These are phyloP conservation scores for Cassiopea xamachana DNA, from an alignment of 30 jellyfish, hydroid and myxozoan species.

Conservation along the genomic window DNA sequence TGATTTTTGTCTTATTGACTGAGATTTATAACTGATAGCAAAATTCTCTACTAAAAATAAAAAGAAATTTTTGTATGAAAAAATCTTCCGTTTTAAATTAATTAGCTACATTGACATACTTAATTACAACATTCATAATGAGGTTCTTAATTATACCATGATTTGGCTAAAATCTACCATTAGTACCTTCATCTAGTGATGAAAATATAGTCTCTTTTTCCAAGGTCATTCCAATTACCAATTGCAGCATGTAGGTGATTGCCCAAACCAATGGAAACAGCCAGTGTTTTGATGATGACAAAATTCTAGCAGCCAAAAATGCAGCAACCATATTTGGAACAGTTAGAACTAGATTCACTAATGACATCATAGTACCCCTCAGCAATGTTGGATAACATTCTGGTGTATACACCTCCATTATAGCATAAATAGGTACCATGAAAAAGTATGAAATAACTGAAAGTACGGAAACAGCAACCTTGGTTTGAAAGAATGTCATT, in stretches of 20 bases:
- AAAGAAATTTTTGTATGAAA: too few relatives aligned
- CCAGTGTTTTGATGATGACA: slow-evolving; percentile 48
- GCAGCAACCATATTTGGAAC: slow-evolving; percentile 76
- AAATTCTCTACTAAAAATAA: too few relatives aligned
- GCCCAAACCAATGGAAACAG: slow-evolving; percentile 76
- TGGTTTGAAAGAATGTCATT: slow-evolving; percentile 18
- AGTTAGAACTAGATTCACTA: slow-evolving; percentile 24
- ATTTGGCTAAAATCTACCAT: not conserved
- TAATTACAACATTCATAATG: not conserved
- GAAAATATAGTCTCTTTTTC: slow-evolving; percentile 41
- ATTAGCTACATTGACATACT: too few relatives aligned
- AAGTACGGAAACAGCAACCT: slow-evolving; percentile 33
- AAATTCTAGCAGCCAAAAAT: slow-evolving; percentile 57
- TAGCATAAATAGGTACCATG: slow-evolving; percentile 70
- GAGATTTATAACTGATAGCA: too few relatives aligned
- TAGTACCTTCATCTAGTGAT: slow-evolving; percentile 7
- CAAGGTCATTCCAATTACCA: slow-evolving; percentile 37
- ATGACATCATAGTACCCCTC: slow-evolving; percentile 71
- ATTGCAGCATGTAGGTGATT: slow-evolving; percentile 42
- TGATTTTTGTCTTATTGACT: too few relatives aligned
- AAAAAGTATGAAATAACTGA: slow-evolving; percentile 67
- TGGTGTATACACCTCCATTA: slow-evolving; percentile 62
- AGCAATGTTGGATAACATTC: slow-evolving; percentile 70
- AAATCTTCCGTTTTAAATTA: too few relatives aligned
- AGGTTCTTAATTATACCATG: not conserved